Percentiles rank a stretch among this genome's conserved stretches.
phyloP scores from a whole-genome alignment of 2,797 vertebrate genomes.

The Threskiornis aethiopicus region DNA sequence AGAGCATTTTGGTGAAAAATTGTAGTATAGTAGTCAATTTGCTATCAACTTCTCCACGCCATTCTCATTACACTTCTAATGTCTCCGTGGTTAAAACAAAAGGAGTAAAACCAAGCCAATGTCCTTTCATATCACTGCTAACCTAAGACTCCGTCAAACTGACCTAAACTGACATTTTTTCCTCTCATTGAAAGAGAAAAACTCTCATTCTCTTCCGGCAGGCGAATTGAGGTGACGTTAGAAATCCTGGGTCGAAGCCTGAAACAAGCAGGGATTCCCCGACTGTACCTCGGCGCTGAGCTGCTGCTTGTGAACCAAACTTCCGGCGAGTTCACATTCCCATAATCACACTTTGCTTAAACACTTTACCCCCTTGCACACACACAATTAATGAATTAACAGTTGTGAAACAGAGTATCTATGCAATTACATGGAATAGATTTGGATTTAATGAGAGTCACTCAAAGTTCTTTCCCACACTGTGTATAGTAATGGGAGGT shows the following conservation, averaged over 20 bases:
- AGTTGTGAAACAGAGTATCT: not conserved
- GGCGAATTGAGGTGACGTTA: fast-evolving
- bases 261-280: not conserved
- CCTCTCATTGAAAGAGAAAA: not conserved
- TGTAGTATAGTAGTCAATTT: not conserved
- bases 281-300: not conserved
- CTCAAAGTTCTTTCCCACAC: not conserved
- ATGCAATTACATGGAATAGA: not conserved
- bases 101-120: not conserved
- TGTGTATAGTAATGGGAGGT: not conserved
- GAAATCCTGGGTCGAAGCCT: not conserved
- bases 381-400: not conserved
- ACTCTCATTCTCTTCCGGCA: not conserved
- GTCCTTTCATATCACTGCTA: not conserved
- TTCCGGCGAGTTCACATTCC: not conserved
- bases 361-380: not conserved
- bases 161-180: not conserved
- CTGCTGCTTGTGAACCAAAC: not conserved
- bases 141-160: not conserved
- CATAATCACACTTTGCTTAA: not conserved
- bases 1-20: not conserved
- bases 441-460: not conserved
- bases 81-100: not conserved
- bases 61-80: not conserved
- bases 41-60: not conserved